Evolutionary conservation across 1,140 invertebrate genomes (phyloP).

Genomic region (Frieseomelitta varia): DNA sequence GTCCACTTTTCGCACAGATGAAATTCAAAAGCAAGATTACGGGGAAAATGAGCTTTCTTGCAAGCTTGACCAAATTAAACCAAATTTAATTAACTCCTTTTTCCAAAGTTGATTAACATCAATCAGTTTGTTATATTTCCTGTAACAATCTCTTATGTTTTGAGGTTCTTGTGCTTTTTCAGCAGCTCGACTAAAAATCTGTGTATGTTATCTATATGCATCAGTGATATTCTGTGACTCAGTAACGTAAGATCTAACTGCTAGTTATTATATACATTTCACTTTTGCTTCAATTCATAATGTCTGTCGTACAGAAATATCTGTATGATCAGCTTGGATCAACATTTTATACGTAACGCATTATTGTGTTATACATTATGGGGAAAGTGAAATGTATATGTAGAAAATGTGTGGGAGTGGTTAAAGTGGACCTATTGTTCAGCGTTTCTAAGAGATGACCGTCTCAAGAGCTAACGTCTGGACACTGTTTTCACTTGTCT

Average conservation of each 20-base stretch:
- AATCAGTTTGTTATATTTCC: too few species aligned
- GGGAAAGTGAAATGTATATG: background rate
- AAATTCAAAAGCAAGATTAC: too few species aligned
- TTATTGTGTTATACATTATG: background rate
- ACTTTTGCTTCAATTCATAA: background rate
- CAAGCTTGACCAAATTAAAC: too few species aligned
- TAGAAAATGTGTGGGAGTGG: background rate
- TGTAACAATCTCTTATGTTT: too few species aligned
- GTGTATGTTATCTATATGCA: background rate
- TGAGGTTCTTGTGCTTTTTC: background rate
- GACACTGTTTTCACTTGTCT: background rate
- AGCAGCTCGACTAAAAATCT: background rate
- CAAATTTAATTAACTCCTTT: too few species aligned
- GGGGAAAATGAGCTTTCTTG: too few species aligned
- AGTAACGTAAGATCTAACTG: background rate
- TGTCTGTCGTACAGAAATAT: background rate
- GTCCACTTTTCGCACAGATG: too few species aligned
- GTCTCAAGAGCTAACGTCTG: constrained; percentile 11
- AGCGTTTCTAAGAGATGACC: constrained; percentile 5
- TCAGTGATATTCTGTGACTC: too few species aligned
- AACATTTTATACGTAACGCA: background rate
- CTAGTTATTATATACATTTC: background rate
- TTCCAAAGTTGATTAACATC: too few species aligned
- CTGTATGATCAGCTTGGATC: background rate
- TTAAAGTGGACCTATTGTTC: constrained; percentile 22